Conservation (phyloP, 2,113 vertebrate genomes). For the Hyaena hyaena region DNA sequence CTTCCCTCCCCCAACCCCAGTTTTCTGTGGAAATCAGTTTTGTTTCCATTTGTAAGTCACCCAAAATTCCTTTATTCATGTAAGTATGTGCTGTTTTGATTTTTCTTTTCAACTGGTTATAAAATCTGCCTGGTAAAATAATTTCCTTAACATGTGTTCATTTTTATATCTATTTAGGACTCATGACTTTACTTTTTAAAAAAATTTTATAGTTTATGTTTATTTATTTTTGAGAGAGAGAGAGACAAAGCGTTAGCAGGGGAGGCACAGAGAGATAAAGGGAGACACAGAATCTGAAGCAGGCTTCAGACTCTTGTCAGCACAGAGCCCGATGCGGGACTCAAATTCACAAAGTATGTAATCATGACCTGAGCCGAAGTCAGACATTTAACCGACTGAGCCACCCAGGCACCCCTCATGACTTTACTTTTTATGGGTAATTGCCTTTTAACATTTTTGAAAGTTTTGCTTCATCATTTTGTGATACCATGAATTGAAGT, state of each 20-base stretch:
- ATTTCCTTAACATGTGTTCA: background rate
- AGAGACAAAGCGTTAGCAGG: too few relatives aligned
- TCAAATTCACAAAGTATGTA: too few relatives aligned
- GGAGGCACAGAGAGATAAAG: too few relatives aligned
- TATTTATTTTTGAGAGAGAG: too few relatives aligned
- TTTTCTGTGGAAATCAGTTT: background rate
- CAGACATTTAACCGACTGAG: too few relatives aligned
- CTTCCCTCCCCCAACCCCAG: accelerated
- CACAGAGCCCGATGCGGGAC: too few relatives aligned
- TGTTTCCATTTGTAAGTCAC: background rate
- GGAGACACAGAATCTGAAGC: too few relatives aligned
- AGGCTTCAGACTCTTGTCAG: too few relatives aligned
- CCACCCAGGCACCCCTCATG: background rate
- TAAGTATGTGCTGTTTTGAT: background rate
- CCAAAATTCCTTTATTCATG: background rate
- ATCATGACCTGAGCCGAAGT: too few relatives aligned
- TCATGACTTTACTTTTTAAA: background rate
- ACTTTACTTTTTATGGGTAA: background rate
- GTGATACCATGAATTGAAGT: background rate
- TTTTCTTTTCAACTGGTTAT: background rate
- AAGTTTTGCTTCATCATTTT: background rate
- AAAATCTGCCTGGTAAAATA: background rate
- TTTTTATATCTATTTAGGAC: background rate
- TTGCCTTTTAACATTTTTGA: background rate
- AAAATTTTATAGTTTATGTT: too few relatives aligned